Evolutionary conservation across 2,113 vertebrate genomes (phyloP).

Genomic region (Ptyas mucosa): DNA sequence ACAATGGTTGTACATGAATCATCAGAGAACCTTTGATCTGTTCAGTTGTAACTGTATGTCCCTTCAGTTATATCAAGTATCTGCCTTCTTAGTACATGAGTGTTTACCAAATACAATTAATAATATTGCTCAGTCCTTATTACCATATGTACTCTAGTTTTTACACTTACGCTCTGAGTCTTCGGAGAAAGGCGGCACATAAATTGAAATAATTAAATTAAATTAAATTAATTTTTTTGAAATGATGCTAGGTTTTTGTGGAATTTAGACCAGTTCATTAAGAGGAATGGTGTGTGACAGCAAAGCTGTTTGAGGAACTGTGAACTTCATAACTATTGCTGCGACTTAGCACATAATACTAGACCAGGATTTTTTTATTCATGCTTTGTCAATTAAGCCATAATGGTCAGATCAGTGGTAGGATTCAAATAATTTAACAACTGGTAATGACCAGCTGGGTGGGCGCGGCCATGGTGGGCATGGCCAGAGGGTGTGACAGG

Average conservation of each 20-base stretch:
- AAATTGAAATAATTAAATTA: no score
- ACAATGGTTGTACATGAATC: conserved; percentile 26
- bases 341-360: neutral
- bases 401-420: neutral
- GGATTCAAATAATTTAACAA: no score
- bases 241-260: neutral
- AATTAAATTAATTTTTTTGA: neutral
- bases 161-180: no score
- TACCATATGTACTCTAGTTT: neutral
- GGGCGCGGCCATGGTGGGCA: no score
- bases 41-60: neutral
- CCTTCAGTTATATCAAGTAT: neutral
- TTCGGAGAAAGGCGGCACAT: no score
- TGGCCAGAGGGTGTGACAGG: no score
- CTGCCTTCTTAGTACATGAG: neutral
- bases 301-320: conserved; percentile 24
- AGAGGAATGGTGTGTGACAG: neutral
- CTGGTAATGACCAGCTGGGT: no score
- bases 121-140: conserved; percentile 15
- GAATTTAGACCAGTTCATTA: conserved; percentile 28
- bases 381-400: neutral
- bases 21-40: neutral
- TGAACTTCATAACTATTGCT: neutral
- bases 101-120: neutral
- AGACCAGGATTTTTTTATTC: neutral